phyloP scores from a whole-genome alignment of 1,140 invertebrate species.

The Drosophila busckii region DNA sequence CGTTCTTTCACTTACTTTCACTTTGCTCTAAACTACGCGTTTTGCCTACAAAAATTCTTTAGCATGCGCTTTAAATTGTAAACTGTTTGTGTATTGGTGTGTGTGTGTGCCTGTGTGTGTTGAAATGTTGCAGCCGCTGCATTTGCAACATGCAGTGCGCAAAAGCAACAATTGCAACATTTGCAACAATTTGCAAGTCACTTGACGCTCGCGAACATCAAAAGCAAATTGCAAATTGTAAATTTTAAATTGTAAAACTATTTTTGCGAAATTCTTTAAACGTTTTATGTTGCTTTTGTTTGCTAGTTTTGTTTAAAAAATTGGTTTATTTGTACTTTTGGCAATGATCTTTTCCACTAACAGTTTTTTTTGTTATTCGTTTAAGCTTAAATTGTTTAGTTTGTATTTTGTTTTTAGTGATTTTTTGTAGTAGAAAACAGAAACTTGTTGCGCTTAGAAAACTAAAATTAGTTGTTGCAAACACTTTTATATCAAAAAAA shows the following conservation, averaged over 20 bases:
- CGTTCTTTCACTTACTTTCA: background rate
- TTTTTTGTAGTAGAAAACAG: constrained; percentile 40
- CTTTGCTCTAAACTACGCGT: constrained; percentile 17
- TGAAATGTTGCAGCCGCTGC: too few species aligned
- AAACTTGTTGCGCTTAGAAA: constrained; percentile 45
- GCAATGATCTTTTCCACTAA: constrained; percentile 69
- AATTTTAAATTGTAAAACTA: too few species aligned
- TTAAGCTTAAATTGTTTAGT: constrained; percentile 37
- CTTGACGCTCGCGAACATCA: too few species aligned
- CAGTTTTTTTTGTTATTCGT: constrained; percentile 27
- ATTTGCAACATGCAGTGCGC: too few species aligned
- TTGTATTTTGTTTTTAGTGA: constrained; percentile 4
- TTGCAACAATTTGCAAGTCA: too few species aligned
- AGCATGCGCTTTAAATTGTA: too few species aligned
- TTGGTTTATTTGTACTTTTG: constrained; percentile 77
- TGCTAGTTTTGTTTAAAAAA: constrained; percentile 66
- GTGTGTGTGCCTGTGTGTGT: too few species aligned
- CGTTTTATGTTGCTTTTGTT: constrained; percentile 51
- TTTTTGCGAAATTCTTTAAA: constrained; percentile 69
- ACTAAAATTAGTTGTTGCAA: constrained; percentile 52
- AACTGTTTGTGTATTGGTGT: too few species aligned
- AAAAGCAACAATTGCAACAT: too few species aligned
- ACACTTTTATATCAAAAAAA: constrained; percentile 14
- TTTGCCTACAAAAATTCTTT: constrained; percentile 14
- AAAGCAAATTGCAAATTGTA: too few species aligned